Conservation (phyloP, 2,888 invertebrate species). For the Pristionchus japonicus region DNA sequence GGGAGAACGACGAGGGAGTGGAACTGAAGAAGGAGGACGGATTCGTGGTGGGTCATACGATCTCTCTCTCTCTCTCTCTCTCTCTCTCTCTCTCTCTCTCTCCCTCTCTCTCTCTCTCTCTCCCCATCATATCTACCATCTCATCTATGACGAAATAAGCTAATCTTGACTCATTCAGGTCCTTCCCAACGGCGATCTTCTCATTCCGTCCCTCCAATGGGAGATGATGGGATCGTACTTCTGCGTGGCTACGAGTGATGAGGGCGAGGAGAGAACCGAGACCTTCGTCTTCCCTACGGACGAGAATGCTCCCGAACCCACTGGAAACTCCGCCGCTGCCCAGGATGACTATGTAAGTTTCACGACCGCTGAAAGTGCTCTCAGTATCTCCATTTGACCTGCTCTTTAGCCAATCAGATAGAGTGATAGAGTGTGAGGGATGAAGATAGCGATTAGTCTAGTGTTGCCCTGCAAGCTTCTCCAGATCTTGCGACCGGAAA, state of each 20-base stretch:
- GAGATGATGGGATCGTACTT: slow-evolving; percentile 35
- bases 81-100: neutral
- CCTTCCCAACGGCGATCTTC: slow-evolving; percentile 45
- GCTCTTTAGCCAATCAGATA: too few species aligned
- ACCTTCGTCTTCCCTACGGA: slow-evolving; percentile 39
- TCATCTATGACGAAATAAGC: neutral
- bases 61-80: neutral
- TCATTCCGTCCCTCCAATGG: neutral
- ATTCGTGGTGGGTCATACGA: neutral
- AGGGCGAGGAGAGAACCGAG: slow-evolving; percentile 33
- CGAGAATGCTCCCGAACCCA: neutral
- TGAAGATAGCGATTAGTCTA: neutral
- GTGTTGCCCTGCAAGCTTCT: neutral
- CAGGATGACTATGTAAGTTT: slow-evolving; percentile 17
- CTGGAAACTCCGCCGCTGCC: neutral
- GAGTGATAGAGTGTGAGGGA: too few species aligned
- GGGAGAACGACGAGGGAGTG: slow-evolving; percentile 33
- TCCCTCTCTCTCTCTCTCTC: neutral
- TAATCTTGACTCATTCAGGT: neutral
- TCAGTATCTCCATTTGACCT: too few species aligned
- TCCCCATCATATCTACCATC: neutral
- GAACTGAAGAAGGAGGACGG: slow-evolving; percentile 22
- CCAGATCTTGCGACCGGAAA: neutral
- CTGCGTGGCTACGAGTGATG: neutral
- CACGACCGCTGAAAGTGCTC: neutral